Base-by-base conservation (phyloP, 1,140 invertebrate genomes). In the Asbolus verrucosus region DNA sequence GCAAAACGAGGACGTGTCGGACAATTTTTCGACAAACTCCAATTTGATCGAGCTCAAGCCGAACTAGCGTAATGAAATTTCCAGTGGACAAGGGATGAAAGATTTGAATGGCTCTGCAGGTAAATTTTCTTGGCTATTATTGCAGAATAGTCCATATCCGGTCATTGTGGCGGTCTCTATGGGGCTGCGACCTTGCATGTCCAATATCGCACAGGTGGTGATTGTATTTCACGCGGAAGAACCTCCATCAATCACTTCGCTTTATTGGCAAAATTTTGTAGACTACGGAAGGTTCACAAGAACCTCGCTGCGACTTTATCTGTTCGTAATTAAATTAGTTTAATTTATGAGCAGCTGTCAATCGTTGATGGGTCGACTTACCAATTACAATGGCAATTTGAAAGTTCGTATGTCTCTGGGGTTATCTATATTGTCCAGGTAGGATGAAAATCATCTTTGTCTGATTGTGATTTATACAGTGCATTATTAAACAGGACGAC, bases 391-490 rank as follows among this genome's bases (percentile, higher is more conserved):
- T 71, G 36, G 59, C 70, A 67, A 71, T 71, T 71, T 71, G 46
- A 61, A 67, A 50, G 41, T 67, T 43, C 39, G 31, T 71, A 50
- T 46, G 62, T 71, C 62, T 67, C 21, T 36, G n/a, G 11, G 24
- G 5, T 11, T 11, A n/a, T 9, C 24, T 27, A 54, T 13, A 70
- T 71, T 36, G 39, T 30, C 70, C 66, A 73, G 68, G 61, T 65
- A 73, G 73, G 71, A 75, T 75, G 73, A 75, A 75, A 75, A 73
- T 73, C 71, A 71, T 67, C 73, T 75, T 75, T 75, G 71, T 70
- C 67, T 75, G 72, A 75, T 75, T 75, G 72, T 75, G 74, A 75
- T 75, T 75, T 75, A 75, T 75, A 67, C 41, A 43, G 11, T 21
- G 13, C 36, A 18, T 24, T 41, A 63, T 63, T 63, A 54, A 14